These are phyloP conservation scores for Drosophila mimica DNA, from an alignment of 2,888 invertebrate species.

Conservation along the genomic window DNA sequence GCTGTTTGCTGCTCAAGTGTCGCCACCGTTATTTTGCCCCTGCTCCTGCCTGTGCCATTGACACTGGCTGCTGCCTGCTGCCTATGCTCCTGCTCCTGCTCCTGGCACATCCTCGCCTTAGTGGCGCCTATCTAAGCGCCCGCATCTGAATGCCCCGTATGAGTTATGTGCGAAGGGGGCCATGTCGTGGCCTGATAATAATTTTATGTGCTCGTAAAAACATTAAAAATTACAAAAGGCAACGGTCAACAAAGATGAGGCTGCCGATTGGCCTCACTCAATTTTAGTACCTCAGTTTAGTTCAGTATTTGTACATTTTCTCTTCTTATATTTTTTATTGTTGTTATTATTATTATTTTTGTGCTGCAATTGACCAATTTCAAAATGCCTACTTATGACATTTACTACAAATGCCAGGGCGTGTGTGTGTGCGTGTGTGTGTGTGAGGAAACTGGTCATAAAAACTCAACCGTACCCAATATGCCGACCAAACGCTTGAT, in stretches of 20 bases:
- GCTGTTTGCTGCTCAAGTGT: slow-evolving; percentile 54
- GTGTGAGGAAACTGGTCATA: slow-evolving; percentile 28
- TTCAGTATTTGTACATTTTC: background rate
- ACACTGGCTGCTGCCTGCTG: slow-evolving; percentile 26
- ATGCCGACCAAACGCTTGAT: slow-evolving; percentile 11
- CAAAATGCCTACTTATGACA: slow-evolving; percentile 45
- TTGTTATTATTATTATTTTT: slow-evolving; percentile 26
- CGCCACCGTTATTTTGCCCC: slow-evolving; percentile 25
- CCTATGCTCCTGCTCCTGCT: slow-evolving; percentile 17
- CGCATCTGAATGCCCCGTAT: slow-evolving; percentile 65
- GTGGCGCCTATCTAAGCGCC: slow-evolving; percentile 62
- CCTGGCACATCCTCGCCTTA: slow-evolving; percentile 33
- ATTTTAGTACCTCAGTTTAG: slow-evolving; percentile 25
- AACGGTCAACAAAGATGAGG: slow-evolving; percentile 31
- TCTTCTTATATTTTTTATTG: slow-evolving; percentile 13
- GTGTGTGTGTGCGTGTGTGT: background rate
- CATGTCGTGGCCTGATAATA: slow-evolving; percentile 49
- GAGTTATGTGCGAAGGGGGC: slow-evolving; percentile 49
- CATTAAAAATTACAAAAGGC: slow-evolving; percentile 66
- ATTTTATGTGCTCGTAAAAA: slow-evolving; percentile 77
- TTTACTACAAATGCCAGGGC: slow-evolving; percentile 38
- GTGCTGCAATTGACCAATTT: slow-evolving; percentile 56
- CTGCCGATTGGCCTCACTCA: slow-evolving; percentile 24
- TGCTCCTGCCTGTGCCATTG: slow-evolving; percentile 10
- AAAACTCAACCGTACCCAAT: slow-evolving; percentile 31